A percentile compares a stretch with the other conserved stretches of the same genome.
phyloP scores from a whole-genome alignment of 2,888 invertebrate species.

The Caenorhabditis sp. region DNA sequence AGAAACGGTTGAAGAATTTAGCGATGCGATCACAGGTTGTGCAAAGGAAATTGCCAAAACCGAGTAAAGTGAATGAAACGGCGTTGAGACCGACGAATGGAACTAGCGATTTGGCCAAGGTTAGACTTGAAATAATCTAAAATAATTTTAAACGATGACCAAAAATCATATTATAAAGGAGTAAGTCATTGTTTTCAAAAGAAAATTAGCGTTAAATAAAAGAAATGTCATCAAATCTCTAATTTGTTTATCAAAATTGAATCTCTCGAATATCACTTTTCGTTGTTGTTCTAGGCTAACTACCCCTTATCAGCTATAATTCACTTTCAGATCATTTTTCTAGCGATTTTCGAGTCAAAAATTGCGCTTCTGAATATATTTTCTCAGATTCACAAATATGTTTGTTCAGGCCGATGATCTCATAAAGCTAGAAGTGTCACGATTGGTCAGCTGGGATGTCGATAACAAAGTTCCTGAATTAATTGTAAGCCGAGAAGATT shows the following conservation, averaged over 20 bases:
- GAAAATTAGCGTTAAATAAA: too few species aligned
- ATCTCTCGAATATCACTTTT: too few species aligned
- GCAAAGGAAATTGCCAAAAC: conserved; percentile 64
- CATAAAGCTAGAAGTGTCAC: conserved; percentile 74
- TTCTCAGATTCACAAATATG: too few species aligned
- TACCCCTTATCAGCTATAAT: too few species aligned
- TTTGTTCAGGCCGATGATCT: conserved; percentile 69
- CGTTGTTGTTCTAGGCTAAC: too few species aligned
- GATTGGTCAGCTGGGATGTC: conserved; percentile 67
- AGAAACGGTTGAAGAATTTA: conserved; percentile 65
- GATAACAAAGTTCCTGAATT: conserved; percentile 54
- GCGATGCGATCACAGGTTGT: conserved; percentile 61
- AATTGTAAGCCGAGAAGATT: conserved; percentile 48
- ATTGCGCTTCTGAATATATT: too few species aligned
- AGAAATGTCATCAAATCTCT: too few species aligned
- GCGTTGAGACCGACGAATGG: conserved; percentile 53
- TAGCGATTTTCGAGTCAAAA: too few species aligned
- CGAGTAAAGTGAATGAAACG: conserved; percentile 60
- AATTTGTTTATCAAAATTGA: too few species aligned
- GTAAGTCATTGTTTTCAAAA: too few species aligned
- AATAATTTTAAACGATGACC: background rate
- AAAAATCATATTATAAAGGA: too few species aligned
- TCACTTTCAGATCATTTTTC: too few species aligned
- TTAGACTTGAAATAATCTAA: conserved; percentile 1
- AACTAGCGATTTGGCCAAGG: conserved; percentile 51